Percentiles rank a stretch among this genome's conserved stretches.
Evolutionary conservation across 2,113 vertebrate genomes (phyloP).

Genomic region (Macroglossus sobrinus): DNA sequence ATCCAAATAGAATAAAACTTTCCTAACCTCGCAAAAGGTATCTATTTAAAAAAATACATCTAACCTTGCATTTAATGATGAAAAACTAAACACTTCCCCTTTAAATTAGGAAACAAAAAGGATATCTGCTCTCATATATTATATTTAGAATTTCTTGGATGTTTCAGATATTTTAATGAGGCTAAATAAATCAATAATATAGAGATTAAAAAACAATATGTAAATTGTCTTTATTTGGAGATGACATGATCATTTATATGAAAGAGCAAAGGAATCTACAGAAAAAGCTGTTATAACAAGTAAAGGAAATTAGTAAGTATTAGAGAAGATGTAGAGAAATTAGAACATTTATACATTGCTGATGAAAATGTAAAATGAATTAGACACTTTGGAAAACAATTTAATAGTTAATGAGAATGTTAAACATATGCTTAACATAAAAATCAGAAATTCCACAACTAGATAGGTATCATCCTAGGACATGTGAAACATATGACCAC

Average conservation of each 20-base stretch:
- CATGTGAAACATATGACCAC: neutral
- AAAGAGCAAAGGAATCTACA: neutral
- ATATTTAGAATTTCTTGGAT: neutral
- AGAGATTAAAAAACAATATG: neutral
- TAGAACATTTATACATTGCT: neutral
- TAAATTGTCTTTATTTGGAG: neutral
- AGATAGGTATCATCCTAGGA: neutral
- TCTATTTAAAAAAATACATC: neutral
- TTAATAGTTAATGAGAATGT: neutral
- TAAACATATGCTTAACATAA: neutral
- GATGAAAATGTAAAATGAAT: neutral
- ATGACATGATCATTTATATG: neutral
- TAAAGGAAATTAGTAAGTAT: neutral
- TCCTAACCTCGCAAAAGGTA: neutral
- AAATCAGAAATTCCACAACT: neutral
- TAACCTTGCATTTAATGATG: neutral
- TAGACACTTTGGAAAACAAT: neutral
- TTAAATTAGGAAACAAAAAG: neutral
- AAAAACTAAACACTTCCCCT: neutral
- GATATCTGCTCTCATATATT: neutral
- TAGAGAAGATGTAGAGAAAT: neutral
- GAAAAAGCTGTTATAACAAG: neutral
- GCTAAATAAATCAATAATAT: neutral
- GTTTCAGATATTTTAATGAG: neutral
- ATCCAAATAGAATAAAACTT: neutral